Conservation (phyloP, 2,888 invertebrate species). For the Drosophila rellima region DNA sequence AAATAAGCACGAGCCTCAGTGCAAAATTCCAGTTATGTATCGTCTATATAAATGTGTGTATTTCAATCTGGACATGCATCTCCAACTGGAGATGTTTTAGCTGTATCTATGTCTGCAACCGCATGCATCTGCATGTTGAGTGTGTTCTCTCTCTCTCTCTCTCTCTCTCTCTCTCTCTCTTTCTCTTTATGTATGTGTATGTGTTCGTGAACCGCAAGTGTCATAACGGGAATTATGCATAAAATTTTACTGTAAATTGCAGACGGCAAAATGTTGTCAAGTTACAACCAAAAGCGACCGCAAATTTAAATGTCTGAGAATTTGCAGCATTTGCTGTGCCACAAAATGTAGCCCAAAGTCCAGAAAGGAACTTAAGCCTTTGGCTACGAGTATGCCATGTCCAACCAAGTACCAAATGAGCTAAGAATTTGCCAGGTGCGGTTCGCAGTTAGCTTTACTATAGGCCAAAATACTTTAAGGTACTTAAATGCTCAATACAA, state of each 20-base stretch:
- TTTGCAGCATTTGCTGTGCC: conserved; percentile 25
- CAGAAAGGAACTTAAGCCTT: conserved; percentile 34
- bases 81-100: conserved; percentile 14
- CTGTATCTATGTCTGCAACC: conserved; percentile 29
- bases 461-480: not conserved
- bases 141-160: conserved; percentile 10
- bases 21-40: conserved; percentile 29
- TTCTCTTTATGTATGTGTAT: conserved; percentile 13
- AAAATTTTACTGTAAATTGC: conserved; percentile 72
- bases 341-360: conserved; percentile 29
- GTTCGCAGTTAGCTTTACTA: not conserved
- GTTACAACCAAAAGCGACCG: conserved; percentile 42
- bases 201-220: conserved; percentile 61
- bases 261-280: conserved; percentile 64
- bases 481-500: not conserved
- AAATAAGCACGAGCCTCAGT: conserved; percentile 60
- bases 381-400: conserved; percentile 9
- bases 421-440: conserved; percentile 10
- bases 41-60: conserved; percentile 1
- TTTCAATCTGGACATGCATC: conserved; percentile 17
- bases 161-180: too few relatives aligned
- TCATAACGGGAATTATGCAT: conserved; percentile 77
- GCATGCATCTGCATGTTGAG: conserved; percentile 28
- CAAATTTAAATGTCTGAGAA: conserved; percentile 57
- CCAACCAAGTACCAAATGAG: conserved; percentile 14